Conservation (phyloP, 1,140 invertebrate species). For the Euura saliciscinereae region DNA sequence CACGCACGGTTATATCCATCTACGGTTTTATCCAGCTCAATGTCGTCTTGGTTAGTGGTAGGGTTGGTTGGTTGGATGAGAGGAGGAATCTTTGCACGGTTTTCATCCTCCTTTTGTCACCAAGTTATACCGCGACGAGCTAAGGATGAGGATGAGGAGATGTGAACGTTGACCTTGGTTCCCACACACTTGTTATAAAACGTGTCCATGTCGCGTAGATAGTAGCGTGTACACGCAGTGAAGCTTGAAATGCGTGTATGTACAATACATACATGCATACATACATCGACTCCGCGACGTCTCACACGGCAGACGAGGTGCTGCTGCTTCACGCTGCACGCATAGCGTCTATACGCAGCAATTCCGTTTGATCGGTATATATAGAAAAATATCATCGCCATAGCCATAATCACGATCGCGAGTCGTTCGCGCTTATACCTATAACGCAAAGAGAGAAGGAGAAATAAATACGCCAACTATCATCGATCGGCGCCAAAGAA, state of each 20-base stretch:
- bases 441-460: background rate
- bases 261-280: too few relatives aligned
- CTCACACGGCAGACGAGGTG: too few relatives aligned
- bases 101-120: background rate
- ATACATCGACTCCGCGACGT: too few relatives aligned
- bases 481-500: background rate
- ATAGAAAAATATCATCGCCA: too few relatives aligned
- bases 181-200: background rate
- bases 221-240: too few relatives aligned
- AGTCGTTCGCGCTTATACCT: background rate
- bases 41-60: background rate
- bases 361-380: background rate
- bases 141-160: too few relatives aligned
- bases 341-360: background rate
- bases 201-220: too few relatives aligned
- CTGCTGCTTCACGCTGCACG: too few relatives aligned
- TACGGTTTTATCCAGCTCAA: too few relatives aligned
- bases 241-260: too few relatives aligned
- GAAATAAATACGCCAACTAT: background rate
- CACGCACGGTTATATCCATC: too few relatives aligned
- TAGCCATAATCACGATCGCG: background rate
- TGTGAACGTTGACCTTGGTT: background rate
- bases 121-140: too few relatives aligned
- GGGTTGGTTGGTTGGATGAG: background rate
- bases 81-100: background rate